Evolutionary conservation across 2,797 vertebrate genomes (phyloP).

Genomic region (Mallotus villosus): DNA sequence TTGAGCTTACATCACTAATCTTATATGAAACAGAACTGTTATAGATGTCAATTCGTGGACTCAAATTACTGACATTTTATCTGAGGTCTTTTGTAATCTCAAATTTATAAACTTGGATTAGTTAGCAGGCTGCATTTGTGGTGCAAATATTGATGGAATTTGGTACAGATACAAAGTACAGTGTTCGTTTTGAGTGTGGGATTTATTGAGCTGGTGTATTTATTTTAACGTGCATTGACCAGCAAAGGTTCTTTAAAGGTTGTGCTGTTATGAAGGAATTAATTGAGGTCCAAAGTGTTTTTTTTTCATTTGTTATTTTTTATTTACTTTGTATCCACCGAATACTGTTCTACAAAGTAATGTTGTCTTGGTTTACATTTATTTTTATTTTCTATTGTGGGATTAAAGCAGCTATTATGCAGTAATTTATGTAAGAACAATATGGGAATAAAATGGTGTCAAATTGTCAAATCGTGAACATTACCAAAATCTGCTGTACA

Average conservation of each 20-base stretch:
- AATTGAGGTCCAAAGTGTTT: constrained; percentile 16
- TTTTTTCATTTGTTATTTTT: constrained; percentile 6
- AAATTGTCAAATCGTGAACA: constrained; percentile 63
- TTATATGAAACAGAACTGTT: neutral
- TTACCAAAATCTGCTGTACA: constrained; percentile 60
- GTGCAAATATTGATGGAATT: neutral
- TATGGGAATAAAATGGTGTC: constrained; percentile 59
- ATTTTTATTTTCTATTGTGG: constrained; percentile 45
- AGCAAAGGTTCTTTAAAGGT: neutral
- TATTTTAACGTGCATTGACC: neutral
- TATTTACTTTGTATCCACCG: constrained; percentile 20
- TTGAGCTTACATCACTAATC: neutral
- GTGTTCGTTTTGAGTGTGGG: neutral
- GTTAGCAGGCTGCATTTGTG: neutral
- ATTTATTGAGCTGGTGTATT: neutral
- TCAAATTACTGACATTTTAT: neutral
- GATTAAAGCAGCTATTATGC: constrained; percentile 56
- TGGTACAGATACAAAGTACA: neutral
- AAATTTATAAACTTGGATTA: neutral
- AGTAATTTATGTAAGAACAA: constrained; percentile 57
- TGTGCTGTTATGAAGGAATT: neutral
- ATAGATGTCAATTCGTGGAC: neutral
- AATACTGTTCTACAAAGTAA: constrained; percentile 37
- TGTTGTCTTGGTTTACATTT: constrained; percentile 40
- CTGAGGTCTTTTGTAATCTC: neutral